Evolutionary conservation across 2,797 vertebrate genomes (phyloP), one percentile per base, ranked within the genome.

Genomic region (Rhinella marina): DNA sequence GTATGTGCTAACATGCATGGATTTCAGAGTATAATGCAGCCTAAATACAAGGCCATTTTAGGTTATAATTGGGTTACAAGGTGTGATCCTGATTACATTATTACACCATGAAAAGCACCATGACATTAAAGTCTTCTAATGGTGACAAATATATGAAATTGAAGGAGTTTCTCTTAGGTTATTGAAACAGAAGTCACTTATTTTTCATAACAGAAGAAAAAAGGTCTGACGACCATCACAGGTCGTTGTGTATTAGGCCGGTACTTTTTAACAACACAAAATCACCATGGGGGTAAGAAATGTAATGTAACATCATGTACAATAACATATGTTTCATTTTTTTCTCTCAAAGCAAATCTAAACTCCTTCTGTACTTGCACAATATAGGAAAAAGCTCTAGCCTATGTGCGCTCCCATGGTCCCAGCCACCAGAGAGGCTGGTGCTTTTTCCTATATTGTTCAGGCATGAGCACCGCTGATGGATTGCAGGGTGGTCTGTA

Each of bases 41-140:
- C 84, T 86, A 83, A 89, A 89, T 86, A 86, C 80, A 12, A 86
- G 54, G 80, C 72, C 84, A 83, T 89, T 86, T 83, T 83, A 83
- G 84, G 80, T 82, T 83, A 86, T 86, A 88, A 84, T 89, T 86
- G 81, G 84, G 84, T 89, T 89, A 83, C 84, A 89, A 89, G 88
- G 88, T 86, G 88, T 83, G 88, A 83, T 82, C 79, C 61, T 86
- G 72, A 83, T 89, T 86, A 78, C 62, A 79, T 88, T 87, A 86
- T 81, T 85, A 88, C 78, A 86, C 84, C 41, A 41, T 72, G 72
- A 86, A 82, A 89, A 89, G 79, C 84, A 86, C 59, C 11, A 83
- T 89, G 80, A 88, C 82, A 89, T 89, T 89, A 83, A 89, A 89
- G 75, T 86, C 81, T 86, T 84, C 81, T 89, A 84, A 89, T 89